Base-by-base conservation (phyloP, 2,113 vertebrate species). In the Hassar affinis region DNA sequence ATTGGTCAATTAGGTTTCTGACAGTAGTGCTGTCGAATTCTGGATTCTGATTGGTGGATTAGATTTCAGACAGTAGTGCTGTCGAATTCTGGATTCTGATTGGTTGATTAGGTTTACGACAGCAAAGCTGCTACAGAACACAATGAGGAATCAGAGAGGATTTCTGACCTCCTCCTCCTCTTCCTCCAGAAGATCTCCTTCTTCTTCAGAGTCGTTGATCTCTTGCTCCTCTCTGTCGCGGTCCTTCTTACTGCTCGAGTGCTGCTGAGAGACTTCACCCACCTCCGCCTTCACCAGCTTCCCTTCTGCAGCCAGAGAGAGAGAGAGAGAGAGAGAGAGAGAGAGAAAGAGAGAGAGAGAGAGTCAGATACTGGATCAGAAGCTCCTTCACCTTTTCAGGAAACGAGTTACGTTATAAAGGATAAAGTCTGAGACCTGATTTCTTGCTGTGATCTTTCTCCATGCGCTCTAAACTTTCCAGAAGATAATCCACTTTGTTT, bases 401-500 rank as follows among this genome's bases (percentile, higher is more conserved):
- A 56, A 22, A 18, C 17, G 22, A 18, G 0, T 56, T 20, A 20
- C 5, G 8, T 56, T 6, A 56, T 54, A 22, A 20, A 4, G 0
- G 52, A 20, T 14, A 51, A 51, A 6, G 45, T 51, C 3, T 15
- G 27, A 3, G 82, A 95, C 94, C 95, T 74, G 85, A 93, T 92
- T 95, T 95, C 90, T 94, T 95, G 88, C 91, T 92, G 90, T 96
- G 95, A 42, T 96, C 95, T 85, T 95, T 96, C 88, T 96, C 96
- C 89, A 96, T 96, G 88, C 93, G 94, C 88, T 96, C 96, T 69
- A 97, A 88, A 87, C 93, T 96, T 88, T 96, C 95, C 89, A 97
- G 92, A 64, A 96, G 93, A 85, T 94, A 95, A 90, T 97, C 96
- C 91, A 97, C 95, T 90, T 96, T 97, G 94, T 96, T 94, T 85